Percentiles rank a stretch among this genome's conserved stretches.
Conservation (phyloP, 2,113 vertebrate genomes). For the Engraulis encrasicolus region DNA sequence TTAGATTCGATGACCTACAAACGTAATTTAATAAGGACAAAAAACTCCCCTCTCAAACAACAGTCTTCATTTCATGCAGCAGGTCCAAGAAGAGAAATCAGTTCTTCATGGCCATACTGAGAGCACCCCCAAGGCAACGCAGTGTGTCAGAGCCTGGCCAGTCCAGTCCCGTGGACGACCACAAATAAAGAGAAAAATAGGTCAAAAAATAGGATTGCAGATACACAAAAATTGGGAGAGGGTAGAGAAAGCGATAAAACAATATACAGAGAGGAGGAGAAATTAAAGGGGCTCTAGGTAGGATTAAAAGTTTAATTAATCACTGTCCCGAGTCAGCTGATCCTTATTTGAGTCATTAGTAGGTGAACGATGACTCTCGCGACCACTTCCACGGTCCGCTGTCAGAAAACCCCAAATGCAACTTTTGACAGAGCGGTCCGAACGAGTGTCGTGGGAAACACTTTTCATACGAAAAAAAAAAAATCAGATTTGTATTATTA, state of each 20-base stretch:
- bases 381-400: no score
- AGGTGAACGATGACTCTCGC: no score
- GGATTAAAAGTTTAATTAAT: no score
- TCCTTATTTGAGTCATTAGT: no score
- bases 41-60: constrained; percentile 62
- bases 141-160: neutral
- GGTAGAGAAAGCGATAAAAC: neutral
- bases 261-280: neutral
- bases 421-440: no score
- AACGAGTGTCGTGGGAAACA: no score
- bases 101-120: neutral
- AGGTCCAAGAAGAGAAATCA: constrained; percentile 35
- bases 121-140: neutral
- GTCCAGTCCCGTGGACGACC: neutral
- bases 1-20: constrained; percentile 58
- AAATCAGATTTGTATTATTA: no score
- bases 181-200: neutral
- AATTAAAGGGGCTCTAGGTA: no score
- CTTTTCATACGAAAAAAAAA: no score
- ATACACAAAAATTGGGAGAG: neutral
- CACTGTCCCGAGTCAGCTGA: no score
- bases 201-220: neutral
- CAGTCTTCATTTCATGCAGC: no score
- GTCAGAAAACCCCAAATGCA: no score
- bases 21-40: constrained; percentile 57